Conservation (phyloP, 2,797 vertebrate species). For the Serranus cabrilla region DNA sequence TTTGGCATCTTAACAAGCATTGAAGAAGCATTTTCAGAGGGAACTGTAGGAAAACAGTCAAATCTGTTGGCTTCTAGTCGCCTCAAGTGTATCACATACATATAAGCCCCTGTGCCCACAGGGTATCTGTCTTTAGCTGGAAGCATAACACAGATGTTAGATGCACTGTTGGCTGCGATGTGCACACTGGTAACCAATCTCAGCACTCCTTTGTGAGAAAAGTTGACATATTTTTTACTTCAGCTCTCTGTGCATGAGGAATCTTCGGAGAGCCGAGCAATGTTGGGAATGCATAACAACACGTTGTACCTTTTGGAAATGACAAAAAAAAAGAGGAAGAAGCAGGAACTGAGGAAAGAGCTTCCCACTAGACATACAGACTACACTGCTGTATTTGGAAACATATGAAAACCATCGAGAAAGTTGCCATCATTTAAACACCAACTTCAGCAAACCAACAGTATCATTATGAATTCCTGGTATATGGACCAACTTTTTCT, state of each 20-base stretch:
- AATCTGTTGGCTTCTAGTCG: constrained; percentile 14
- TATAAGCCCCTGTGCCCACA: not conserved
- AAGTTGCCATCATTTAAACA: not conserved
- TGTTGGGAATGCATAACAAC: constrained; percentile 14
- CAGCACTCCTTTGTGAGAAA: not conserved
- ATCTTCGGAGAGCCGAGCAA: constrained; percentile 1
- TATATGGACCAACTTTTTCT: too few species aligned
- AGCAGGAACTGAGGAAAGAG: not conserved
- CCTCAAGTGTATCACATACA: constrained; percentile 27
- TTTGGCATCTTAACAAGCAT: constrained; percentile 19
- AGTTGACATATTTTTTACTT: constrained; percentile 24
- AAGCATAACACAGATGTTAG: constrained; percentile 33
- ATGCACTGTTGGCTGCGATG: constrained; percentile 22
- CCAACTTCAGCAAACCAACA: not conserved
- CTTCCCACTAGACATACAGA: constrained; percentile 1
- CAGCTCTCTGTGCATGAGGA: not conserved
- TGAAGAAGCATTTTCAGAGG: constrained; percentile 11
- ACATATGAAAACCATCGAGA: not conserved
- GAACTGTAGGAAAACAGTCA: not conserved
- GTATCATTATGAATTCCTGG: too few species aligned
- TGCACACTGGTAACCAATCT: constrained; percentile 28
- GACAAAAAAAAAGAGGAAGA: constrained; percentile 8
- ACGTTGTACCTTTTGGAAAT: not conserved
- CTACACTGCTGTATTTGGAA: not conserved
- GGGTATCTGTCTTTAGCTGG: constrained; percentile 32